These are phyloP conservation scores for Scrobipalpa atriplicella DNA, from an alignment of 2,888 invertebrate species.

Conservation along the genomic window DNA sequence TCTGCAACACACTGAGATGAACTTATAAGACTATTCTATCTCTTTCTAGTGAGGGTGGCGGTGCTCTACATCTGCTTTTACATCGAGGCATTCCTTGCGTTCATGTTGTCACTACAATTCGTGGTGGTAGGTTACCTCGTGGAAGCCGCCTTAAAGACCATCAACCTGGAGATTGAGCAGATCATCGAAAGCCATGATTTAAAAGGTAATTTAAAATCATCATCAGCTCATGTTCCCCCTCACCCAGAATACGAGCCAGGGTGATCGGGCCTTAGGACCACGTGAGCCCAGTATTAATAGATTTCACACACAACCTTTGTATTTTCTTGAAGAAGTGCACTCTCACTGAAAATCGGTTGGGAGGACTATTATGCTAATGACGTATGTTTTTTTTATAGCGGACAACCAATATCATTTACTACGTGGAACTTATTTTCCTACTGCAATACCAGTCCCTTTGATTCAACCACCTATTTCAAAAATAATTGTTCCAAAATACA, in stretches of 20 bases:
- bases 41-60: neutral
- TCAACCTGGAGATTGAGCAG: conserved; percentile 51
- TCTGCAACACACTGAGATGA: too few species aligned
- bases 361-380: too few species aligned
- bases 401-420: neutral
- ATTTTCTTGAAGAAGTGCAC: too few species aligned
- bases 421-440: neutral
- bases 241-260: too few species aligned
- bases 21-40: neutral
- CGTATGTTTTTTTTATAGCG: neutral
- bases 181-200: neutral
- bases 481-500: neutral
- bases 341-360: too few species aligned
- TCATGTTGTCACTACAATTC: conserved; percentile 59
- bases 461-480: neutral
- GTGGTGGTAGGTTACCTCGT: conserved; percentile 64
- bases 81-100: conserved; percentile 38
- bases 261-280: too few species aligned
- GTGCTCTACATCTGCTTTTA: conserved; percentile 42
- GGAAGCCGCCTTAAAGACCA: conserved; percentile 57
- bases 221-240: too few species aligned
- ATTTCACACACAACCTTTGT: too few species aligned
- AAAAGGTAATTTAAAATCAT: too few species aligned
- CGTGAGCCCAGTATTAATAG: too few species aligned
- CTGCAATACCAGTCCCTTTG: neutral